phyloP scores from a whole-genome alignment of 2,113 vertebrate genomes.

The Tachysurus fulvidraco region DNA sequence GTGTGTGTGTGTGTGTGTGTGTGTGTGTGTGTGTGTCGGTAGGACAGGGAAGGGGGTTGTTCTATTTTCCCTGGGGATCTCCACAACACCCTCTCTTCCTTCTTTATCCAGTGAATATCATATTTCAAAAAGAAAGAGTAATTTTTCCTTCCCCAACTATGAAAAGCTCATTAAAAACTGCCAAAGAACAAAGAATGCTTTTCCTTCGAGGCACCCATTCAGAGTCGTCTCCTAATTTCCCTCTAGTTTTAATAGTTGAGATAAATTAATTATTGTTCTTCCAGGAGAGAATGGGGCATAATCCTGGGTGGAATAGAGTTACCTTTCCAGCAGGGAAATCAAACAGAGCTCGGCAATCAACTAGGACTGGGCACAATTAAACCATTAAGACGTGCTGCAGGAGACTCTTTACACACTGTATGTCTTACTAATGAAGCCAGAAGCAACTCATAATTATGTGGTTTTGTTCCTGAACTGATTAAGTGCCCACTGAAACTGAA shows the following conservation, averaged over 20 bases:
- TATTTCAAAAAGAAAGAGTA: conserved; percentile 81
- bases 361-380: conserved; percentile 89
- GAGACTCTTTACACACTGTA: conserved; percentile 87
- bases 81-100: conserved; percentile 69
- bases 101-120: conserved; percentile 85
- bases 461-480: conserved; percentile 74
- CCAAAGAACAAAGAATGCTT: conserved; percentile 95
- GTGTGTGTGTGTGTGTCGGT: conserved; percentile 63
- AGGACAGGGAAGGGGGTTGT: not conserved
- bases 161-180: conserved; percentile 98
- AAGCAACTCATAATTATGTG: conserved; percentile 66
- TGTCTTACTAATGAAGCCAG: conserved; percentile 88
- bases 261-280: conserved; percentile 97
- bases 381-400: conserved; percentile 92
- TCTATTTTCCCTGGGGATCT: conserved; percentile 72
- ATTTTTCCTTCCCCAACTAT: conserved; percentile 94
- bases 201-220: conserved; percentile 94
- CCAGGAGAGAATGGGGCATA: conserved; percentile 84
- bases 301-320: conserved; percentile 83
- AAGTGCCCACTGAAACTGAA: conserved; percentile 56
- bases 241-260: conserved; percentile 95
- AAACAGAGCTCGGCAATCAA: conserved; percentile 79
- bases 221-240: conserved; percentile 93
- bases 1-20: conserved; percentile 9
- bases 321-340: conserved; percentile 90